A percentile compares a stretch with the other conserved stretches of the same genome.
Conservation (phyloP, 1,140 invertebrate genomes). For the Triops cancriformis region DNA sequence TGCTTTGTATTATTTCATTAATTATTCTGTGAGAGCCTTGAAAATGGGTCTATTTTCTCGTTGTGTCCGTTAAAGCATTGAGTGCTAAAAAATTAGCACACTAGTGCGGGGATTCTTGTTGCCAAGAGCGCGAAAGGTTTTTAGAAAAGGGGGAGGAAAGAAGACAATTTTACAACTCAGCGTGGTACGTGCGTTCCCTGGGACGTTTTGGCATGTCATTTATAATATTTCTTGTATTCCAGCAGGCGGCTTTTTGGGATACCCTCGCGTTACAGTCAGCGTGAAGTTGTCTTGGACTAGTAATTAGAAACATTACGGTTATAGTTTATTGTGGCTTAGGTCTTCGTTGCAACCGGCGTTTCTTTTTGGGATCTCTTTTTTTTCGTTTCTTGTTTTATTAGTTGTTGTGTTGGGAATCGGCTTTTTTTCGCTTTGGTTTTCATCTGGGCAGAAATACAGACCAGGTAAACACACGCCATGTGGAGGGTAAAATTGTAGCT, state of each 20-base stretch:
- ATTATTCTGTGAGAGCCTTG: neutral
- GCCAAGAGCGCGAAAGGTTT: no score
- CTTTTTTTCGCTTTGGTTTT: neutral
- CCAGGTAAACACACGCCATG: neutral
- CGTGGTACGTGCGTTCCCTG: neutral
- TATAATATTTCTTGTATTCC: neutral
- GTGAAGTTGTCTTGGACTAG: neutral
- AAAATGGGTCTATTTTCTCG: neutral
- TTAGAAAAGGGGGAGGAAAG: neutral
- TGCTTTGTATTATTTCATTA: neutral
- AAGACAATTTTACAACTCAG: neutral
- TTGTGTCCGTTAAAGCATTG: neutral
- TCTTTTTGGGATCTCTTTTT: neutral
- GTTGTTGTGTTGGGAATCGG: neutral
- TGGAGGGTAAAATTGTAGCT: neutral
- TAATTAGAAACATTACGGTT: constrained; percentile 1
- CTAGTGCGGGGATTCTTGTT: neutral
- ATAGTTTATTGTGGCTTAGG: neutral
- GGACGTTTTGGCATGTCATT: neutral
- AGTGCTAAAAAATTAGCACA: neutral
- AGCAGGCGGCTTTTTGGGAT: neutral
- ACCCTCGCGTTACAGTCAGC: neutral
- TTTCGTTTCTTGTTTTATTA: neutral
- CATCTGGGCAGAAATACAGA: neutral
- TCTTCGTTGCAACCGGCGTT: neutral